Conservation (phyloP, 2,797 vertebrate species). For the Tragelaphus eurycerus region DNA sequence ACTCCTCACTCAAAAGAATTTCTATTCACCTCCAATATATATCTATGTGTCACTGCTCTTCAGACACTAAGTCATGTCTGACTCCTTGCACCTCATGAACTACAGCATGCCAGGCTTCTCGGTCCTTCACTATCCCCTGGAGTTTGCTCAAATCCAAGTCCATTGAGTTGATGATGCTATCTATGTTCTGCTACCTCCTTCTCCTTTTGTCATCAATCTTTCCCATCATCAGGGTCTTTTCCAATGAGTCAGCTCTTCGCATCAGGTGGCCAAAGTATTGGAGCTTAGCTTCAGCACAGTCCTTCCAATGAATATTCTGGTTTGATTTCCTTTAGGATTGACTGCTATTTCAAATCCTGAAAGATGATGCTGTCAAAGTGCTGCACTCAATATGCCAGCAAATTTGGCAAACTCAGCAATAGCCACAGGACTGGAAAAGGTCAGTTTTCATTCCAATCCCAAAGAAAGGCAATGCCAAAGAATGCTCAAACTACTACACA, state of each 20-base stretch:
- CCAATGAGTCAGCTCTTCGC: background rate
- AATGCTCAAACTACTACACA: too few species aligned
- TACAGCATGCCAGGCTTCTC: background rate
- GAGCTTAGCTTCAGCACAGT: background rate
- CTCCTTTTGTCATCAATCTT: background rate
- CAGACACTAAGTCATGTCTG: background rate
- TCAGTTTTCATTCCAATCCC: too few species aligned
- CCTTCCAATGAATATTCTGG: background rate
- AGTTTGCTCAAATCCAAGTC: background rate
- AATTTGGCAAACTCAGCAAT: too few species aligned
- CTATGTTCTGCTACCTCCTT: background rate
- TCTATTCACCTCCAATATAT: background rate
- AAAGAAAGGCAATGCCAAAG: too few species aligned
- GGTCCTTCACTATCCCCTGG: background rate
- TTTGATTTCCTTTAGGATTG: background rate
- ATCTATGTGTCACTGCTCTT: background rate
- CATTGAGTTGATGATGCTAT: background rate
- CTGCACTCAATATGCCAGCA: too few species aligned
- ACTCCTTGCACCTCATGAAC: background rate
- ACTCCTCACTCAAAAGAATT: background rate
- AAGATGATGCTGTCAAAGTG: too few species aligned
- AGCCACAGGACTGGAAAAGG: too few species aligned
- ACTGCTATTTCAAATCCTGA: background rate
- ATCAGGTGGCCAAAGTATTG: background rate
- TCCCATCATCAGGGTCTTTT: background rate